phyloP scores from a whole-genome alignment of 2,797 vertebrate species.

The Macrochelys suwanniensis region DNA sequence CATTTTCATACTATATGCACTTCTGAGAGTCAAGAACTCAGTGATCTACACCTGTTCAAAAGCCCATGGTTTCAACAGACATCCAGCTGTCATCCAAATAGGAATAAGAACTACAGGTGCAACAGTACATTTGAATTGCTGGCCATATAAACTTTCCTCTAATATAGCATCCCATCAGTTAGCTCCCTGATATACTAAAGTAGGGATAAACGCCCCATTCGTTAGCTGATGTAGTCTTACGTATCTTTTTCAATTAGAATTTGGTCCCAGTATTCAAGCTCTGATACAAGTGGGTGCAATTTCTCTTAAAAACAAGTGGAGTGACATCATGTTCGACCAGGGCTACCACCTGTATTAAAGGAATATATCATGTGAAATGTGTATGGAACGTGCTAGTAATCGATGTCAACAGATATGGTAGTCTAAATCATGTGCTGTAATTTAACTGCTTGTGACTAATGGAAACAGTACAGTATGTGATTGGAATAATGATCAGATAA shows the following conservation, averaged over 20 bases:
- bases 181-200: no score
- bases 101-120: no score
- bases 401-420: neutral
- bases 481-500: neutral
- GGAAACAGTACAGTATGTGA: neutral
- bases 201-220: neutral
- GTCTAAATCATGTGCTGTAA: neutral
- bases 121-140: neutral
- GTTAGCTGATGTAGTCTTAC: no score
- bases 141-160: no score
- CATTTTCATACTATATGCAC: neutral
- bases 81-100: neutral
- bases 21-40: neutral
- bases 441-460: neutral
- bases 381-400: neutral
- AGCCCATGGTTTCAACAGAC: neutral
- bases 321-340: neutral
- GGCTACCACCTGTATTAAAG: neutral
- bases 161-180: neutral
- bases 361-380: neutral
- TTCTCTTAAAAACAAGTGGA: neutral
- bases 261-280: neutral
- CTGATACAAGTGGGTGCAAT: neutral
- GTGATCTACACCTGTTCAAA: neutral
- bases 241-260: neutral